A percentile compares a stretch with the other conserved stretches of the same genome.
Conservation (phyloP, 1,140 invertebrate genomes). For the Pectinophora gossypiella region DNA sequence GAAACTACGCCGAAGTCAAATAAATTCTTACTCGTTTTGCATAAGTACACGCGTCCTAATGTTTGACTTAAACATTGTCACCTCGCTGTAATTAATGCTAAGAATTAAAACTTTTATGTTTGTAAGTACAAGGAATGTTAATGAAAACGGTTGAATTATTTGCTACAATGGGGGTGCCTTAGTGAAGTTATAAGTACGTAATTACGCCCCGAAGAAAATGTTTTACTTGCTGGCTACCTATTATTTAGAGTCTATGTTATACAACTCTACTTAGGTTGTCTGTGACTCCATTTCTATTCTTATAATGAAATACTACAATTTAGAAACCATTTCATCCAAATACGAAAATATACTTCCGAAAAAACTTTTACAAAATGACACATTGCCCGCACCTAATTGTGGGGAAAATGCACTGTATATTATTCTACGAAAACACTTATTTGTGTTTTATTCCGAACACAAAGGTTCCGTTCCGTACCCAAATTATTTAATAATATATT, state of each 20-base stretch:
- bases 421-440: conserved; percentile 7
- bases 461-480: conserved; percentile 2
- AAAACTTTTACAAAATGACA: neutral
- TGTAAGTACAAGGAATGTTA: neutral
- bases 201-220: no score
- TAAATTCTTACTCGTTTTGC: conserved; percentile 67
- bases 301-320: no score
- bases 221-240: no score
- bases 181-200: no score
- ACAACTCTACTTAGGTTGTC: no score
- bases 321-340: neutral
- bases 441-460: conserved; percentile 10
- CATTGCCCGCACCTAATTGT: conserved; percentile 7
- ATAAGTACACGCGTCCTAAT: conserved; percentile 49
- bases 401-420: neutral
- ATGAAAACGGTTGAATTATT: neutral
- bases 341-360: neutral
- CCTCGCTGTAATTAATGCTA: conserved; percentile 56
- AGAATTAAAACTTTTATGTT: conserved; percentile 55
- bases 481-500: conserved; percentile 31
- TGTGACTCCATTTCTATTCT: no score
- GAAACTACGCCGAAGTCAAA: conserved; percentile 68
- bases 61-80: conserved; percentile 26
- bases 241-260: no score
- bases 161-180: no score